phyloP scores from a whole-genome alignment of 2,888 invertebrate genomes.

The Drosophila pseudotalamancana region DNA sequence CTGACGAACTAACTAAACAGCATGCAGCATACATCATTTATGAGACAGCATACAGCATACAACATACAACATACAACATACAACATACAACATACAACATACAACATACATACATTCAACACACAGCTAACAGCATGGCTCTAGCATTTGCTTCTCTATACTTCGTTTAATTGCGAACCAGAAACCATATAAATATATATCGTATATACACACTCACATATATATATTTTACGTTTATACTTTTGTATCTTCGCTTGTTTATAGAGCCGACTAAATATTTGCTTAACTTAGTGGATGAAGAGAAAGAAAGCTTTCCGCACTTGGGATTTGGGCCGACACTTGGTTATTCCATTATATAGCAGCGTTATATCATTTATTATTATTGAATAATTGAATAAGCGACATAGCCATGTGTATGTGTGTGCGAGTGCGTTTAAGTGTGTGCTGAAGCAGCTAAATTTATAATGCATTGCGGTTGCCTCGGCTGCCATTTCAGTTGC shows the following conservation, averaged over 20 bases:
- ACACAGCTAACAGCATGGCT: not conserved
- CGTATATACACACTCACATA: not conserved
- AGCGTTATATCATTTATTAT: constrained; percentile 65
- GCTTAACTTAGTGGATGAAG: constrained; percentile 27
- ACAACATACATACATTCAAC: no score
- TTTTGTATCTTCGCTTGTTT: constrained; percentile 15
- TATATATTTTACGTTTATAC: no score
- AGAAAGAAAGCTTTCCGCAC: constrained; percentile 52
- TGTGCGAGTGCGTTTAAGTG: not conserved
- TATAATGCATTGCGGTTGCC: constrained; percentile 67
- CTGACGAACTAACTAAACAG: no score
- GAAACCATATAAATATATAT: not conserved
- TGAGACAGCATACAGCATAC: no score
- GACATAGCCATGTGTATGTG: not conserved
- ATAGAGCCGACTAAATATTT: constrained; percentile 39
- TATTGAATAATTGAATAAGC: constrained; percentile 73
- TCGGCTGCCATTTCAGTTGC: constrained; percentile 40
- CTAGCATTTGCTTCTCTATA: no score
- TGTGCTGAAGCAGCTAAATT: constrained; percentile 64
- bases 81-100: no score
- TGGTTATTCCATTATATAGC: constrained; percentile 50
- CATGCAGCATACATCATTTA: no score
- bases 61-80: no score
- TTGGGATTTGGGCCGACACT: constrained; percentile 49
- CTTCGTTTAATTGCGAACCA: no score